Evolutionary conservation across 2,113 vertebrate genomes (phyloP).

Genomic region (Gila orcuttii): DNA sequence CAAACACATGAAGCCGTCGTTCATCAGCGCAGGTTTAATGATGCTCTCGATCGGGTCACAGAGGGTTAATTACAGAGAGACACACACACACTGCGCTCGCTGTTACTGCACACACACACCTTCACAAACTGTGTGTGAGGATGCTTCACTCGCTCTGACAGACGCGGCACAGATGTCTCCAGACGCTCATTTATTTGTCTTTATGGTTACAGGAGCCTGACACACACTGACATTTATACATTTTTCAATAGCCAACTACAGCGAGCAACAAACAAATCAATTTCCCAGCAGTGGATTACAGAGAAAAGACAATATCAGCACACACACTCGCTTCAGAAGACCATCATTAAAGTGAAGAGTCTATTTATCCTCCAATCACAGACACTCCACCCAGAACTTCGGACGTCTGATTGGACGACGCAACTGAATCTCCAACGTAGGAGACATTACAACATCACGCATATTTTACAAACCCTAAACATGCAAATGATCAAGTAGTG

Average conservation of each 20-base stretch:
- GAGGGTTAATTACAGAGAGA: constrained; percentile 71
- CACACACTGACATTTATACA: constrained; percentile 66
- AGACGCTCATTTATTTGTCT: constrained; percentile 58
- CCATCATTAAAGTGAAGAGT: not conserved
- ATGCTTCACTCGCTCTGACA: not conserved
- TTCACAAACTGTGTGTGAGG: too few relatives aligned
- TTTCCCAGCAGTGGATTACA: constrained; percentile 61
- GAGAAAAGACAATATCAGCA: constrained; percentile 57
- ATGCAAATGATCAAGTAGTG: too few relatives aligned
- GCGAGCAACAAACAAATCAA: constrained; percentile 64
- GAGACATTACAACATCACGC: not conserved
- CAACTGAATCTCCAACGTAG: too few relatives aligned
- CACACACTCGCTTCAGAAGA: constrained; percentile 28
- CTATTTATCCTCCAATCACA: not conserved
- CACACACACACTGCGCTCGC: constrained; percentile 57
- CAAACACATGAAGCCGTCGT: too few relatives aligned
- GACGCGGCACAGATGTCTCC: not conserved
- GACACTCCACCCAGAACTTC: not conserved
- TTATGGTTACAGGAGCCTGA: constrained; percentile 58
- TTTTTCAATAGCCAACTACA: constrained; percentile 63
- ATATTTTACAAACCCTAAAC: not conserved
- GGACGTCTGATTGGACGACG: not conserved
- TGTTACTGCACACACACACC: not conserved
- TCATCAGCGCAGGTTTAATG: constrained; percentile 68
- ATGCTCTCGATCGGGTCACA: constrained; percentile 59